Conservation (phyloP, 2,113 vertebrate genomes). For the Benitochromis conjunctus region DNA sequence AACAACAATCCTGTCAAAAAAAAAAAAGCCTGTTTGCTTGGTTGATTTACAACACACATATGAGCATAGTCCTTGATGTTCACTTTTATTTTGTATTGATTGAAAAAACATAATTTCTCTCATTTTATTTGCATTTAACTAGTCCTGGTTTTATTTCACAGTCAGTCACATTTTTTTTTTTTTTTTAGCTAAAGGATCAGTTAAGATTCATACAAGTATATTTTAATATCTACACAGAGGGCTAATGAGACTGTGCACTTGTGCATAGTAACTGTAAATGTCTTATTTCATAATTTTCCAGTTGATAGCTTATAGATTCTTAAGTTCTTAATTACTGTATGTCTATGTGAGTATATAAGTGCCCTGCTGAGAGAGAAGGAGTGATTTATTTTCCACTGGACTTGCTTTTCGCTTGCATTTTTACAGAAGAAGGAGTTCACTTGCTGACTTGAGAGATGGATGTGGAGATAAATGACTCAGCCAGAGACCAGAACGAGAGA, state of each 20-base stretch:
- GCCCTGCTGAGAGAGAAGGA: neutral
- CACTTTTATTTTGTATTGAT: neutral
- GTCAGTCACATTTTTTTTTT: neutral
- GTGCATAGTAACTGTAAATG: neutral
- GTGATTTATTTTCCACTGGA: neutral
- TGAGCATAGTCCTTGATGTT: neutral
- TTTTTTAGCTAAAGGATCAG: neutral
- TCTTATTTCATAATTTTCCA: neutral
- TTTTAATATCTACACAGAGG: neutral
- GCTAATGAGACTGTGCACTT: neutral
- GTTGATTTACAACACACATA: neutral
- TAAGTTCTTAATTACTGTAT: neutral
- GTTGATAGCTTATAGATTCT: neutral
- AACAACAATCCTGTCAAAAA: neutral
- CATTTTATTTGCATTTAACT: neutral
- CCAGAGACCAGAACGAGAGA: neutral
- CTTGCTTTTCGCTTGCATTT: neutral
- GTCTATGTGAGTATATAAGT: neutral
- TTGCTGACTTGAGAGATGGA: neutral
- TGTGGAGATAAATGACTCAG: slow-evolving; percentile 6
- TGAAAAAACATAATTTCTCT: neutral
- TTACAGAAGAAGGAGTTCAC: neutral
- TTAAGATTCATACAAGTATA: neutral
- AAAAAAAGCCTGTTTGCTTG: neutral
- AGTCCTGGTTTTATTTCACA: neutral